Base-by-base conservation (phyloP, 2,888 invertebrate genomes). In the Drosophila algonquin region DNA sequence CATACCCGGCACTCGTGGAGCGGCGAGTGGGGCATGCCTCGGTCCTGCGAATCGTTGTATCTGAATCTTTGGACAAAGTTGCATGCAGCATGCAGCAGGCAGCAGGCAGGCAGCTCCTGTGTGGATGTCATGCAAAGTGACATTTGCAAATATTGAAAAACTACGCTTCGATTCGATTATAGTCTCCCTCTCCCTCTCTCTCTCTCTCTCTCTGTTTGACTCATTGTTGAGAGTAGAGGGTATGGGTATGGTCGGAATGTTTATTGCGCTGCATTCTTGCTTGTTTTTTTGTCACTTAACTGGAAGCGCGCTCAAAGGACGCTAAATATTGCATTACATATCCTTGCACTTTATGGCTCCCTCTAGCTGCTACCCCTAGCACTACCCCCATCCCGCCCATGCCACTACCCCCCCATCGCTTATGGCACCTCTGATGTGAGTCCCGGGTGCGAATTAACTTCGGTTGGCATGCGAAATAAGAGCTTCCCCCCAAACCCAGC, bases 261-360 rank as follows among this genome's bases (percentile, higher is more conserved):
- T 24, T 46, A n/a, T 14, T 52, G 51, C 4, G 51, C 4, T 60
- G 14, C 54, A 14, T 54, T 35, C 44, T 35, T 21, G 27, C 30
- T 30, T 57, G 47, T 47, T 70, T 80, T 84, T 76, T 77, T 79
- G 81, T 87, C 84, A 85, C 86, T 85, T 85, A 75, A 79, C 85
- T 80, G 50, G 79, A 73, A 80, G 81, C 77, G 74, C 73, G 87
- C 84, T 85, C 85, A 84, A 87, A 87, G 85, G 81, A 85, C 77
- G 77, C 81, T 82, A 85, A 87, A 85, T 85, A 85, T 85, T 87
- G 79, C 83, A 85, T 85, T 87, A 87, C 83, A 78, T 83, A 79
- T 85, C 79, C 84, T 73, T 87, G 87, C 84, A 87, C 79, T 85
- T 87, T 85, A 87, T 87, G 85, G 74, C 79, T 57, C 70, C 76